phyloP scores from a whole-genome alignment of 2,797 vertebrate genomes.

The Micromesistius poutassou region DNA sequence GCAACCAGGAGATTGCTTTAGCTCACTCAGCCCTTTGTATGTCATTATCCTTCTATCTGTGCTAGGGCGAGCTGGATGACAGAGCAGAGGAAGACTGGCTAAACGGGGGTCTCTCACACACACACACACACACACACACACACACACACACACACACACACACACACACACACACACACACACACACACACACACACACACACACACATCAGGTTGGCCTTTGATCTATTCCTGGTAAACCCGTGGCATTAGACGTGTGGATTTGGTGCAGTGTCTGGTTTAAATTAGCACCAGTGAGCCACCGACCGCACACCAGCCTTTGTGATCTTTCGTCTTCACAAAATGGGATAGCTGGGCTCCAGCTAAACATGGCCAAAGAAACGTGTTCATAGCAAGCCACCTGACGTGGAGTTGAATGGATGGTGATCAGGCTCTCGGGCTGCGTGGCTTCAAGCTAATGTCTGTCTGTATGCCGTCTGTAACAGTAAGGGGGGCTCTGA shows the following conservation, averaged over 20 bases:
- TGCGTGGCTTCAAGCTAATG: neutral
- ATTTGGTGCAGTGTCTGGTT: slow-evolving; percentile 31
- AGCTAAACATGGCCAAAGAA: neutral
- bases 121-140: too few relatives aligned
- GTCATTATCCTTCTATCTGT: slow-evolving; percentile 30
- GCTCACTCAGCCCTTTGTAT: slow-evolving; percentile 18
- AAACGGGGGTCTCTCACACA: too few relatives aligned
- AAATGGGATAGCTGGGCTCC: neutral
- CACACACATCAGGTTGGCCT: slow-evolving; percentile 38
- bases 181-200: too few relatives aligned
- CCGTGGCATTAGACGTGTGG: slow-evolving; percentile 35
- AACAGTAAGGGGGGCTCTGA: neutral
- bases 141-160: too few relatives aligned
- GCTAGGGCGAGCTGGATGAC: slow-evolving; percentile 51
- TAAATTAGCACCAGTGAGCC: slow-evolving; percentile 40
- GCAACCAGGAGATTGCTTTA: slow-evolving; percentile 13
- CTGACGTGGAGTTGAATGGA: neutral
- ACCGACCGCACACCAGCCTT: slow-evolving; percentile 20
- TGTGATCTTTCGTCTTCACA: neutral
- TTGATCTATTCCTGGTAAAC: slow-evolving; percentile 58
- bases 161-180: too few relatives aligned
- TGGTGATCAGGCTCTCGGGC: neutral
- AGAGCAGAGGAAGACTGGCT: slow-evolving; percentile 36
- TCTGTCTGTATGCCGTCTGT: neutral
- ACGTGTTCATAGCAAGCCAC: neutral